phyloP scores from a whole-genome alignment of 2,888 invertebrate species.

The Ichneumoninae sp. region DNA sequence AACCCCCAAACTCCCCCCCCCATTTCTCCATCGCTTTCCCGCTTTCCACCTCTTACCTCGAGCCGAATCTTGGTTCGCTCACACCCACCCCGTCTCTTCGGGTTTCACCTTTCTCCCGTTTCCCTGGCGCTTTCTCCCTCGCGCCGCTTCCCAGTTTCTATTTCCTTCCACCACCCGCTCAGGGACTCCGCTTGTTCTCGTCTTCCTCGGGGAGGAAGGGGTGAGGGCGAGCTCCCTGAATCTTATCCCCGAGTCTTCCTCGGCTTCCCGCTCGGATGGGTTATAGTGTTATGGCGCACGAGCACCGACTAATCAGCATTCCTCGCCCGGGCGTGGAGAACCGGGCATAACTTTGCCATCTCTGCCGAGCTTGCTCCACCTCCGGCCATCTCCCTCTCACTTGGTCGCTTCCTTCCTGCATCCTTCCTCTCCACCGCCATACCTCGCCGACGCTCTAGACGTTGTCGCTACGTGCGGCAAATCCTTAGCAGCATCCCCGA shows the following conservation, averaged over 20 bases:
- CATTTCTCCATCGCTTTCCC: slow-evolving; percentile 53
- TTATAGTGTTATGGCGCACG: slow-evolving; percentile 83
- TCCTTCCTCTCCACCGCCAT: slow-evolving; percentile 32
- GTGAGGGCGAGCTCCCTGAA: slow-evolving; percentile 69
- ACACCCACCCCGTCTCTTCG: slow-evolving; percentile 69
- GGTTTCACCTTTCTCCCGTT: slow-evolving; percentile 64
- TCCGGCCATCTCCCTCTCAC: slow-evolving; percentile 44
- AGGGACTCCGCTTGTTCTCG: slow-evolving; percentile 48
- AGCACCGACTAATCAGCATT: slow-evolving; percentile 84
- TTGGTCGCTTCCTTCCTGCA: slow-evolving; percentile 41
- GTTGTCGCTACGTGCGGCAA: slow-evolving; percentile 83
- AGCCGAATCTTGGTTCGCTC: slow-evolving; percentile 63
- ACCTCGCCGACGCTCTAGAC: slow-evolving; percentile 73
- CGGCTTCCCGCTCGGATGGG: slow-evolving; percentile 79
- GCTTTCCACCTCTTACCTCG: slow-evolving; percentile 50
- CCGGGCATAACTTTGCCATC: slow-evolving; percentile 63
- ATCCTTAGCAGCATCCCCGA: slow-evolving; percentile 82
- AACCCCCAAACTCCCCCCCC: slow-evolving; percentile 67
- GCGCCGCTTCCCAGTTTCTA: slow-evolving; percentile 50
- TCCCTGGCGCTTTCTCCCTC: slow-evolving; percentile 66
- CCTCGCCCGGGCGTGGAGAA: slow-evolving; percentile 72
- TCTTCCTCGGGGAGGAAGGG: slow-evolving; percentile 32
- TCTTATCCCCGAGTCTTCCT: slow-evolving; percentile 79
- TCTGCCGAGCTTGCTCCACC: slow-evolving; percentile 56
- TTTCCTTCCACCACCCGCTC: slow-evolving; percentile 41